Base-by-base conservation (phyloP, 1,140 invertebrate species). In the Drosophila rhopaloa region DNA sequence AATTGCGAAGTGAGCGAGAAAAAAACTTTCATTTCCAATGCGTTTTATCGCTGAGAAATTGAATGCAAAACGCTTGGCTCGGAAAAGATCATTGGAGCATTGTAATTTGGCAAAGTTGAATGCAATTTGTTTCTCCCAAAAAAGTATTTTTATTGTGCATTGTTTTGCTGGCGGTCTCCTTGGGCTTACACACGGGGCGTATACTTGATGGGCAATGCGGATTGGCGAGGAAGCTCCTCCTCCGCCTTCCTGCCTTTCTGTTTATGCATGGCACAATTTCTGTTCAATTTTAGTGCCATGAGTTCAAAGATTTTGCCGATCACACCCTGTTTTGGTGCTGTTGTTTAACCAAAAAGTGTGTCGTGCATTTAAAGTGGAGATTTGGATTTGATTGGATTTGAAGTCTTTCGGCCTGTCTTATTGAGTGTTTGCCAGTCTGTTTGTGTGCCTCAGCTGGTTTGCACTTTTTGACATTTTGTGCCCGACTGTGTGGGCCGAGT, bases 331-430 rank as follows among this genome's bases (percentile, higher is more conserved):
- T 80, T 56, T 29, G 41, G 53, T 35, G 55, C 14, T 14, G 53
- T 38, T 56, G 72, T 57, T 51, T 58, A 62, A 67, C 66, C 62
- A 78, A 73, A 61, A 65, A 78, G 77, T 88, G 79, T 88, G 83
- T 82, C 79, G 80, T 54, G 84, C 80, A 88, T 88, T 84, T 89
- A 71, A 88, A 88, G 80, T 83, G 53, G 76, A 60, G 58, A 46
- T 81, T 77, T 79, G 61, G 58, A 46, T 81, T 77, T 79, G 61
- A 65, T 84, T 84, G 57, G 60, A 44, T 73, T 74, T 79, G 67
- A 70, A 67, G 67, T 67, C 67, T 70, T 24, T 46, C 62, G 37
- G 43, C 43, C 66, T 41, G 62, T 46, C 62, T 32, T 11, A 32
- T 43, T 62, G 58, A 63, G 37, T 60, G 61, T 44, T 58, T 59